A percentile compares a stretch with the other conserved stretches of the same genome.
These are phyloP conservation scores for Peromyscus polionotus DNA, from an alignment of 2,113 vertebrate species.

Conservation along the genomic window DNA sequence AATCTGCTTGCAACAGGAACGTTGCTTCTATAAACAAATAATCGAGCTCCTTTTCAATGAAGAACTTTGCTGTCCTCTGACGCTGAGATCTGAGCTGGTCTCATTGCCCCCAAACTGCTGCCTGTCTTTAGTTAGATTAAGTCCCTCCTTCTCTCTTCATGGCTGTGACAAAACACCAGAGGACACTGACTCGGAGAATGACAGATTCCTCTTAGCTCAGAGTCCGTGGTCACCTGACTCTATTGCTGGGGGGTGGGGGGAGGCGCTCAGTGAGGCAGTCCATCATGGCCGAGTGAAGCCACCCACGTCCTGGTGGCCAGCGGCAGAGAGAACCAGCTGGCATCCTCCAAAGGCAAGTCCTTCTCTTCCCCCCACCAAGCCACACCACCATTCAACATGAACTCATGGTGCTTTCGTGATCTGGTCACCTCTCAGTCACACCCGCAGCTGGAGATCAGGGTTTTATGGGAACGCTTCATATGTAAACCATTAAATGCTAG, in stretches of 20 bases:
- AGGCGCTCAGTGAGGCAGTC: background rate
- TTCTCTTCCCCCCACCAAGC: background rate
- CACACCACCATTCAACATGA: background rate
- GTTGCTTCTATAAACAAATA: slow-evolving; percentile 43
- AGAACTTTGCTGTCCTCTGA: background rate
- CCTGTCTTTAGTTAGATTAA: background rate
- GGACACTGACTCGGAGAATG: background rate
- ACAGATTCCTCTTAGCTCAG: no score
- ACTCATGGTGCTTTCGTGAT: background rate
- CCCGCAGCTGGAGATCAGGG: background rate
- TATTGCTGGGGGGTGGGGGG: background rate
- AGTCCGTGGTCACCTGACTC: background rate
- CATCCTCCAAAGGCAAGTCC: background rate
- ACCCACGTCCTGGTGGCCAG: background rate
- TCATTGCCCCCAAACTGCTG: background rate
- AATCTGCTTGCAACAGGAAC: background rate
- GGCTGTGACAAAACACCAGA: background rate
- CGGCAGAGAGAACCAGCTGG: background rate
- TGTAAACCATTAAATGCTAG: background rate
- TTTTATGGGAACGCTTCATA: background rate
- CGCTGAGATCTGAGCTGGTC: background rate
- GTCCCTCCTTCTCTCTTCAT: background rate
- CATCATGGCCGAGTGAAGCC: background rate
- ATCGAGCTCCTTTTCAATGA: background rate
- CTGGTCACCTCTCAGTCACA: background rate